phyloP scores from a whole-genome alignment of 2,888 invertebrate genomes.

The Drosophila demipolita region DNA sequence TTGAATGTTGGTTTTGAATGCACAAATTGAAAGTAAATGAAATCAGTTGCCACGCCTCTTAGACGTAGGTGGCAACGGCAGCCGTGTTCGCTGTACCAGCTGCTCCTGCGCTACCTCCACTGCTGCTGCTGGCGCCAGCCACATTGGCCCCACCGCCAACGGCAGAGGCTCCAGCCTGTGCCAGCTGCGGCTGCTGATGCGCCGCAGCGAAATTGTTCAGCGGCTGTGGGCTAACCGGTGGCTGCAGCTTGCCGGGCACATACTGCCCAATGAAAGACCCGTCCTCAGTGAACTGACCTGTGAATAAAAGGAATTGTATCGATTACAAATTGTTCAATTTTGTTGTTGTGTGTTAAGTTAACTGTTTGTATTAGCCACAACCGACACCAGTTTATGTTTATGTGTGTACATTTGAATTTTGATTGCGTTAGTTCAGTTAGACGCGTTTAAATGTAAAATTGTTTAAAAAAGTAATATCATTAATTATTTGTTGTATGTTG shows the following conservation, averaged over 20 bases:
- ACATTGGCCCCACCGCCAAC: conserved; percentile 17
- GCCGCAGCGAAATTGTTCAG: conserved; percentile 71
- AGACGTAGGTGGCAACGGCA: conserved; percentile 89
- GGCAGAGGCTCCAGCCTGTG: conserved; percentile 5
- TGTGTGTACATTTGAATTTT: neutral
- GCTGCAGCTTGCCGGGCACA: conserved; percentile 92
- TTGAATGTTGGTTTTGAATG: conserved; percentile 34
- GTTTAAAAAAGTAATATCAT: neutral
- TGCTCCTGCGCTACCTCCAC: conserved; percentile 18
- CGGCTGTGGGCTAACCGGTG: conserved; percentile 86
- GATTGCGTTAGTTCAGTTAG: conserved; percentile 33
- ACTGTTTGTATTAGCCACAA: conserved; percentile 33
- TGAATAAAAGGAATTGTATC: neutral
- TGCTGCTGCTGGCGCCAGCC: conserved; percentile 17
- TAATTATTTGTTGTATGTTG: neutral
- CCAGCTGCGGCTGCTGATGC: conserved; percentile 78
- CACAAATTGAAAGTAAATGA: conserved; percentile 36
- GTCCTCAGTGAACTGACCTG: conserved; percentile 95
- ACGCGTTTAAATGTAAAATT: neutral
- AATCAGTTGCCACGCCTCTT: conserved; percentile 73
- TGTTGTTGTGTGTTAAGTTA: neutral
- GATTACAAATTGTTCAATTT: neutral
- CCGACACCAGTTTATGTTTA: conserved; percentile 43
- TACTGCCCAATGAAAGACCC: conserved; percentile 99
- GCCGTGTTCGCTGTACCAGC: conserved; percentile 59